Evolutionary conservation across 1,140 invertebrate genomes (phyloP).

Genomic region (Ostrea edulis): DNA sequence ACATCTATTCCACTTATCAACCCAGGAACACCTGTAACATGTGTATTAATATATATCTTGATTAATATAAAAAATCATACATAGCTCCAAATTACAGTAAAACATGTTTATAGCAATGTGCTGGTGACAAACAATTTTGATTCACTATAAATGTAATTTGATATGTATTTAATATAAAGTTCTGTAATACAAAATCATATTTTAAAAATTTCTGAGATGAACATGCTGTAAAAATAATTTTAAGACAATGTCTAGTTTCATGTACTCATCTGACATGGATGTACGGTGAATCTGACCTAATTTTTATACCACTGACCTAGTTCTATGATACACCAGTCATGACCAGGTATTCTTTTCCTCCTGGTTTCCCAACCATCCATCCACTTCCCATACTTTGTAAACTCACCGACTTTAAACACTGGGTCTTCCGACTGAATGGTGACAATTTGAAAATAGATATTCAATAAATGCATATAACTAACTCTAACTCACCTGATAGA

Average conservation of each 20-base stretch:
- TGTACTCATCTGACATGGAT: not conserved
- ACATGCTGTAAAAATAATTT: too few relatives aligned
- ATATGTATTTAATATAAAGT: too few relatives aligned
- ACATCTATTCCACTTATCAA: conserved; percentile 83
- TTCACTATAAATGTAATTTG: too few relatives aligned
- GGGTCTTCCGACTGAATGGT: conserved; percentile 80
- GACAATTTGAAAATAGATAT: not conserved
- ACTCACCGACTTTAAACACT: conserved; percentile 82
- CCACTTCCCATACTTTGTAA: conserved; percentile 85
- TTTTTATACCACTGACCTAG: conserved; percentile 74
- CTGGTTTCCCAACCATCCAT: conserved; percentile 88
- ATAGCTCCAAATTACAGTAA: too few relatives aligned
- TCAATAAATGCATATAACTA: not conserved
- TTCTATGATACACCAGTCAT: conserved; percentile 85
- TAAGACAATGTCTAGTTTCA: too few relatives aligned
- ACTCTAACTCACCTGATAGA: not conserved
- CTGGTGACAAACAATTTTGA: too few relatives aligned
- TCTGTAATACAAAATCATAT: too few relatives aligned
- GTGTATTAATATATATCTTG: not conserved
- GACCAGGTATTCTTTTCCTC: conserved; percentile 83
- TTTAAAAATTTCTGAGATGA: too few relatives aligned
- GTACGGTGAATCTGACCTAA: not conserved
- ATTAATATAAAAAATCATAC: not conserved
- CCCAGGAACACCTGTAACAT: conserved; percentile 76
- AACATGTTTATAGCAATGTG: too few relatives aligned